A percentile compares a stretch with the other conserved stretches of the same genome.
phyloP scores from a whole-genome alignment of 2,888 invertebrate genomes.

The Didymodactylos carnosus region DNA sequence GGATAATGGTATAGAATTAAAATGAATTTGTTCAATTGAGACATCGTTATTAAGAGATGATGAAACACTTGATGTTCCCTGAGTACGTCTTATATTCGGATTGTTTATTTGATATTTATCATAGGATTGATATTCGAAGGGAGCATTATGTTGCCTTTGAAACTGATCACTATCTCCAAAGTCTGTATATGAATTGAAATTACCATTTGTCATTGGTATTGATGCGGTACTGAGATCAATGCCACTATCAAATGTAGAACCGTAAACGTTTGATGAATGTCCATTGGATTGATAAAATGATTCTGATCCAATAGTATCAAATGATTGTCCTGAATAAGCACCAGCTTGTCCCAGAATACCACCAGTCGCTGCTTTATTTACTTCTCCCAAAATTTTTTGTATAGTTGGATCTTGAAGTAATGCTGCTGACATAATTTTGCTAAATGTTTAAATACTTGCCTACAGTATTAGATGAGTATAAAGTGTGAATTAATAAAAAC shows the following conservation, averaged over 20 bases:
- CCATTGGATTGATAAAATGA: too few species aligned
- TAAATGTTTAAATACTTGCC: too few species aligned
- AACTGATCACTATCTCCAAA: background rate
- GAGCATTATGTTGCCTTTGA: background rate
- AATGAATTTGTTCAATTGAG: background rate
- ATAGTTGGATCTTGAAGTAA: background rate
- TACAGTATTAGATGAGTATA: too few species aligned
- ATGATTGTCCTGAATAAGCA: background rate
- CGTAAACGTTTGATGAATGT: background rate
- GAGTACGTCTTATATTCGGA: background rate
- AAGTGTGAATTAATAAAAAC: too few species aligned
- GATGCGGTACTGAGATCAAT: background rate
- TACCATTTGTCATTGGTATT: background rate
- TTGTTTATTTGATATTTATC: background rate
- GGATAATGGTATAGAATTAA: background rate
- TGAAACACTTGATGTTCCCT: background rate
- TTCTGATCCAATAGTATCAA: background rate
- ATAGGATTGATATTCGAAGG: background rate
- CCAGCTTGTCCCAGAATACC: background rate
- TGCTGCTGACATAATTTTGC: too few species aligned
- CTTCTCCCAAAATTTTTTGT: background rate
- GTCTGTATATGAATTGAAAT: background rate
- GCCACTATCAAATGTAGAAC: background rate
- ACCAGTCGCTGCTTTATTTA: background rate
- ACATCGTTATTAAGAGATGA: background rate